Percentiles rank a stretch among this genome's conserved stretches.
Conservation (phyloP, 2,888 invertebrate species). For the Schizaphis graminum region DNA sequence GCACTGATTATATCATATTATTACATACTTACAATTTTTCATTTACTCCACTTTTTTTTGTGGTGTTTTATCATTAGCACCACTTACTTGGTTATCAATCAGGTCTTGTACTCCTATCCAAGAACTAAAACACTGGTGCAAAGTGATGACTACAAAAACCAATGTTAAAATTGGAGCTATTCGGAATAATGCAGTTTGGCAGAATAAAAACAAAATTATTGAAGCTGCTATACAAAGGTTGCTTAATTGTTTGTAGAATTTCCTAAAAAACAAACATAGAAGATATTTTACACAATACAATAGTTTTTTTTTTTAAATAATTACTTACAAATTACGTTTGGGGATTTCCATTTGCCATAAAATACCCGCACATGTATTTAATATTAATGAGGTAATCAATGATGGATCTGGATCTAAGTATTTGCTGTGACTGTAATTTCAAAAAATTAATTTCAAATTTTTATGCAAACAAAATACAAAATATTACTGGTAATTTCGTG, state of each 20-base stretch:
- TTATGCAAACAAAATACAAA: not conserved
- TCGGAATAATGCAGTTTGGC: slow-evolving; percentile 62
- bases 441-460: slow-evolving; percentile 56
- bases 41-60: not conserved
- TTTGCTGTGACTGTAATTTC: slow-evolving; percentile 73
- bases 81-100: slow-evolving; percentile 9
- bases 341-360: slow-evolving; percentile 81
- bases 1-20: too few species aligned
- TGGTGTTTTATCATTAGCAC: not conserved
- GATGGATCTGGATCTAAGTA: slow-evolving; percentile 77
- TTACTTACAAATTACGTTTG: slow-evolving; percentile 76
- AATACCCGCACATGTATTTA: slow-evolving; percentile 76
- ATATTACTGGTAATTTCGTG: slow-evolving; percentile 82
- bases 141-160: slow-evolving; percentile 53
- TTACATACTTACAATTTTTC: not conserved
- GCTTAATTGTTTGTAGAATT: slow-evolving; percentile 46
- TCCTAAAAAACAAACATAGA: slow-evolving; percentile 41
- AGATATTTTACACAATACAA: not conserved
- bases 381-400: slow-evolving; percentile 74
- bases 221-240: slow-evolving; percentile 30
- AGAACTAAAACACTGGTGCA: slow-evolving; percentile 50
- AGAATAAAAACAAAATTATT: slow-evolving; percentile 49
- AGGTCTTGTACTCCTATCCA: slow-evolving; percentile 22
- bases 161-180: slow-evolving; percentile 55
- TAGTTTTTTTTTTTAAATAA: slow-evolving; percentile 42